phyloP scores from a whole-genome alignment of 2,888 invertebrate species.

The Leptopilina drosophilae region DNA sequence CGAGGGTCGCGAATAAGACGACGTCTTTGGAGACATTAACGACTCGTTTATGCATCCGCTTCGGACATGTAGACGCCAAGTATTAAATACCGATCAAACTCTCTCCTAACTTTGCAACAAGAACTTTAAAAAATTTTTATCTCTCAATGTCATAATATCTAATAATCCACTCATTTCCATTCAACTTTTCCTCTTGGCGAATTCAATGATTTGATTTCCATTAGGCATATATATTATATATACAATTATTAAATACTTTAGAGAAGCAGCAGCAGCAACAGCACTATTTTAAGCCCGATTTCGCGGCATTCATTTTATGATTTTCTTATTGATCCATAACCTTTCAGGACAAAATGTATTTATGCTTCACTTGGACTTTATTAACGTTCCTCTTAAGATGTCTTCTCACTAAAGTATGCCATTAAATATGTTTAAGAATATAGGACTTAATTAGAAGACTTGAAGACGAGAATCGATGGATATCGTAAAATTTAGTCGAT shows the following conservation, averaged over 20 bases:
- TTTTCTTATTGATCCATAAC: conserved; percentile 68
- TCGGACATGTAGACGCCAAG: conserved; percentile 23
- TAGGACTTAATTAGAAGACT: conserved; percentile 42
- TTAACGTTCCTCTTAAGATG: conserved; percentile 36
- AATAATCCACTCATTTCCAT: conserved; percentile 19
- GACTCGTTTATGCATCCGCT: conserved; percentile 48
- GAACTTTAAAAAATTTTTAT: background rate
- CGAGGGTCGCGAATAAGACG: conserved; percentile 68
- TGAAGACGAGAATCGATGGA: conserved; percentile 9
- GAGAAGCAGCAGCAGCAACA: too few species aligned
- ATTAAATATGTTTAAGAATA: conserved; percentile 35
- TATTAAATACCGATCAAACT: conserved; percentile 9
- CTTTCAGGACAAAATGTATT: conserved; percentile 46
- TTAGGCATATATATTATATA: too few species aligned
- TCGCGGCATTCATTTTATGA: conserved; percentile 63
- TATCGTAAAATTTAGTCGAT: background rate
- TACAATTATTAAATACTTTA: background rate
- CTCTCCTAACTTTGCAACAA: background rate
- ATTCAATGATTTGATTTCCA: conserved; percentile 60
- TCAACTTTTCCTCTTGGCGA: conserved; percentile 11
- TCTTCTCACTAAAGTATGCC: conserved; percentile 22
- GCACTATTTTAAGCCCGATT: background rate
- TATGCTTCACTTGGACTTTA: conserved; percentile 22
- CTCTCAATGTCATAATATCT: background rate
- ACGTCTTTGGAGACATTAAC: conserved; percentile 55